A percentile compares a stretch with the other conserved stretches of the same genome.
phyloP scores from a whole-genome alignment of 2,797 vertebrate species.

The Tauraco hartlaubi region DNA sequence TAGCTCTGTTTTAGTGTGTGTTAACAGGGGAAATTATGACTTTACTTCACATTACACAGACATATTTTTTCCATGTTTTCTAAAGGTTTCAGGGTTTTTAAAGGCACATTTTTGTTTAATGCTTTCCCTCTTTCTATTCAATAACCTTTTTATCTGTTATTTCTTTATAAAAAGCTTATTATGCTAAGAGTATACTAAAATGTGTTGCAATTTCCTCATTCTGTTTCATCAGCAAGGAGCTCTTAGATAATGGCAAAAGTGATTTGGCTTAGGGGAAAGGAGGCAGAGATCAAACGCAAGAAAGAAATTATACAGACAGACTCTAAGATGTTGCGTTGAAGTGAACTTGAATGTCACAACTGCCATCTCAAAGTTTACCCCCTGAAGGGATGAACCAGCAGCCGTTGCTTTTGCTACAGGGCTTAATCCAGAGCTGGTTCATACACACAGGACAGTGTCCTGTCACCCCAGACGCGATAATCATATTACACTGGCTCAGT shows the following conservation, averaged over 20 bases:
- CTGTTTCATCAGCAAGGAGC: not conserved
- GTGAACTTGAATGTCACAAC: not conserved
- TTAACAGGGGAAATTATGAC: conserved; percentile 10
- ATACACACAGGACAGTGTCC: fast-evolving
- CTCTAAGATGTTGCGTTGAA: not conserved
- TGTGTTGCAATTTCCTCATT: not conserved
- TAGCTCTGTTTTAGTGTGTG: not conserved
- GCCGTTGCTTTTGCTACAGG: not conserved
- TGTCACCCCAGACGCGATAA: not conserved
- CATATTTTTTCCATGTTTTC: not conserved
- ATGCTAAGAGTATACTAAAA: not conserved
- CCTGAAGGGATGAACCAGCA: not conserved
- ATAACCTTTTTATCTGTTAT: not conserved
- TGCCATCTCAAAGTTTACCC: not conserved
- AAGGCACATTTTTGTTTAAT: not conserved
- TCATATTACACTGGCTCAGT: not conserved
- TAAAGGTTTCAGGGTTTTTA: not conserved
- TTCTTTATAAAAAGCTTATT: not conserved
- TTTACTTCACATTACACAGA: not conserved
- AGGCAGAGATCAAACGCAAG: not conserved
- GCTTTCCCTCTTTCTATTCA: not conserved
- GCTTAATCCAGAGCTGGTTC: not conserved
- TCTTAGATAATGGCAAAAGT: not conserved
- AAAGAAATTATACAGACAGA: not conserved
- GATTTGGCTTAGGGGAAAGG: not conserved